These are phyloP conservation scores for Hydropsyche tenuis DNA, from an alignment of 1,140 invertebrate genomes.

Conservation along the genomic window DNA sequence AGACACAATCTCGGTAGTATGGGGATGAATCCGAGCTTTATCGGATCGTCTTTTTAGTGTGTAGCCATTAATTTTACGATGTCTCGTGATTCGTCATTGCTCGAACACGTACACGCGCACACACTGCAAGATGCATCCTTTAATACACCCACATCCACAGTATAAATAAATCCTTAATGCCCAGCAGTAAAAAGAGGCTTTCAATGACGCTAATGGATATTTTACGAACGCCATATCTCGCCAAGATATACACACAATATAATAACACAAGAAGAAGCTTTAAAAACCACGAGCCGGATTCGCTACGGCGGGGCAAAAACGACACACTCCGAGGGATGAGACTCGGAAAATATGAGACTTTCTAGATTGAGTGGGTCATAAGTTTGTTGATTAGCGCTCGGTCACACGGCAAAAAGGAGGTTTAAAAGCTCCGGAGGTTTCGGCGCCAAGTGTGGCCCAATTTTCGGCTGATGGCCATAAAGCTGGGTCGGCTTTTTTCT, in stretches of 20 bases:
- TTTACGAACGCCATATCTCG: constrained; percentile 32
- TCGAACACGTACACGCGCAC: background rate
- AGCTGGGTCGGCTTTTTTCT: constrained; percentile 14
- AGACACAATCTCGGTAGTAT: too few species aligned
- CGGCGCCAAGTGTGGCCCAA: constrained; percentile 31
- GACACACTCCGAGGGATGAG: background rate
- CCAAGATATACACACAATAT: background rate
- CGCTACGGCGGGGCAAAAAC: too few species aligned
- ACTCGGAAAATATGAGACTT: constrained; percentile 13
- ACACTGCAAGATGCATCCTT: background rate
- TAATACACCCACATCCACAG: constrained; percentile 1
- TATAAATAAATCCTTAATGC: too few species aligned
- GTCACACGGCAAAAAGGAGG: constrained; percentile 33
- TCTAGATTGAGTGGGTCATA: constrained; percentile 35
- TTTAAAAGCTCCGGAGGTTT: constrained; percentile 23
- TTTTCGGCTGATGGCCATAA: constrained; percentile 21
- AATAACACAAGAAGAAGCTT: background rate
- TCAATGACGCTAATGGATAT: constrained; percentile 38
- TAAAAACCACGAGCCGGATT: background rate
- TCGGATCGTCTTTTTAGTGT: constrained; percentile 14
- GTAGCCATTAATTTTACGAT: constrained; percentile 15
- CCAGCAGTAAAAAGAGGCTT: constrained; percentile 30
- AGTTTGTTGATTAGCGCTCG: constrained; percentile 41
- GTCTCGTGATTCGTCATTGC: constrained; percentile 17
- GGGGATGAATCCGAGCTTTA: background rate